Evolutionary conservation across 1,140 invertebrate species (phyloP).

Genomic region (Meteorus sp.): DNA sequence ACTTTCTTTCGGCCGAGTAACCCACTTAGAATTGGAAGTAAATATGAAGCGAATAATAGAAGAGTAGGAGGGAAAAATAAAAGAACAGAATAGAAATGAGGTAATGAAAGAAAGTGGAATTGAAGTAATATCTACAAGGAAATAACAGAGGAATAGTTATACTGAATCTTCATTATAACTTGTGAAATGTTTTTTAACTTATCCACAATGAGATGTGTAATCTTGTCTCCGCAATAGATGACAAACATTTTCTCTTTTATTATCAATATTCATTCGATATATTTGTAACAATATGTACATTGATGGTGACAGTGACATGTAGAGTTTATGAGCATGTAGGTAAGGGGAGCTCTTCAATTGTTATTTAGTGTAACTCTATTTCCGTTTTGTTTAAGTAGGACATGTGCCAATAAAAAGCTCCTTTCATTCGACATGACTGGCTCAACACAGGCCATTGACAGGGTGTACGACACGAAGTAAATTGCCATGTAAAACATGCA

Average conservation of each 20-base stretch:
- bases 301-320: too few species aligned
- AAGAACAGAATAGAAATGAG: not conserved
- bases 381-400: constrained; percentile 20
- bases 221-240: too few species aligned
- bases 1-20: not conserved
- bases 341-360: constrained; percentile 8
- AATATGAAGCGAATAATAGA: too few species aligned
- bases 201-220: too few species aligned
- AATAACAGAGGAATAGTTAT: not conserved
- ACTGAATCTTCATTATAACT: constrained; percentile 1
- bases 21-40: not conserved
- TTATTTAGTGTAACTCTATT: constrained; percentile 29
- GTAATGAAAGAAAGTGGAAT: not conserved
- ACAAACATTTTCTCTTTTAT: not conserved
- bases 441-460: constrained; percentile 1
- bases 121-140: not conserved
- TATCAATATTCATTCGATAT: not conserved
- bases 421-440: constrained; percentile 17
- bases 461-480: not conserved
- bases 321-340: too few species aligned
- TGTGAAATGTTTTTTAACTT: not conserved
- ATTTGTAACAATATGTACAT: too few species aligned
- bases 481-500: constrained; percentile 13
- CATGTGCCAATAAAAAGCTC: constrained; percentile 26
- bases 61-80: too few species aligned